Conservation (phyloP, 37 sponge, comb jelly and placozoan genomes). For the Spongia lamella region DNA sequence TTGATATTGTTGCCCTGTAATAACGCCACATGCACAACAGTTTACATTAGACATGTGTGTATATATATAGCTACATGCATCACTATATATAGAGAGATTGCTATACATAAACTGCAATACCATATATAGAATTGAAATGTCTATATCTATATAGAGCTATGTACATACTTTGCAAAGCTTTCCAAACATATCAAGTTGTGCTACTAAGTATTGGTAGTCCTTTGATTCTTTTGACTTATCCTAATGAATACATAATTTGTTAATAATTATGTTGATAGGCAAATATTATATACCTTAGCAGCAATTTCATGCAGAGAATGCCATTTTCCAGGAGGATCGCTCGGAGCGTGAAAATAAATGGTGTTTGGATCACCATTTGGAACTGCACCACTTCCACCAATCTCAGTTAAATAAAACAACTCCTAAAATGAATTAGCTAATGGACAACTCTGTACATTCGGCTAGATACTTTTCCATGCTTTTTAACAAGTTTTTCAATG, state of each 20-base stretch:
- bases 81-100: too few species aligned
- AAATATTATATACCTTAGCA: too few species aligned
- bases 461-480: constrained; percentile 23
- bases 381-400: constrained; percentile 3
- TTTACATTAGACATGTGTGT: too few species aligned
- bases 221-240: not conserved
- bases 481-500: constrained; percentile 21
- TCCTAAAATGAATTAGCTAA: not conserved
- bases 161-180: constrained; percentile 44
- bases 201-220: constrained; percentile 31
- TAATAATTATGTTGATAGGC: too few species aligned
- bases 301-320: too few species aligned
- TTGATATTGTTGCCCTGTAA: not conserved
- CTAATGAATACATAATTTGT: too few species aligned
- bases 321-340: not conserved
- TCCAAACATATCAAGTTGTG: constrained; percentile 63
- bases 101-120: too few species aligned
- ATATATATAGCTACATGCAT: too few species aligned
- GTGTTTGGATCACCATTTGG: not conserved
- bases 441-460: too few species aligned
- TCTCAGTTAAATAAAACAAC: constrained; percentile 16
- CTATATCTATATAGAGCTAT: too few species aligned
- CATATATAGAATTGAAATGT: too few species aligned
- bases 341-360: not conserved
- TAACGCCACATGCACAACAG: too few species aligned